Percentiles rank a stretch among this genome's conserved stretches.
phyloP scores from a whole-genome alignment of 2,113 vertebrate species.

The Procapra przewalskii region DNA sequence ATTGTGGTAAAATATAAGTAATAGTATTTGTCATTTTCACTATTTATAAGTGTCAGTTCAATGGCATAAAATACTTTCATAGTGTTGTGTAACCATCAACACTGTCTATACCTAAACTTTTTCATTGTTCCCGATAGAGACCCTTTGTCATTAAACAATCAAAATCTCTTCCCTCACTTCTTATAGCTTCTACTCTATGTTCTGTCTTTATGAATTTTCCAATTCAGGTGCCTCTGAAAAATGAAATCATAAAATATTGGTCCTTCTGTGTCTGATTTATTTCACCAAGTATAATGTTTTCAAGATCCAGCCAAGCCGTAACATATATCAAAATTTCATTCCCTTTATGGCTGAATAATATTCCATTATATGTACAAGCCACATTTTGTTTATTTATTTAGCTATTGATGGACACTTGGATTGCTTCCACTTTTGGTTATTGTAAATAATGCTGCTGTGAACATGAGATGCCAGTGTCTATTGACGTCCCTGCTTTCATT shows the following conservation, averaged over 20 bases:
- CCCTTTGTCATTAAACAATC: background rate
- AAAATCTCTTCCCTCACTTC: background rate
- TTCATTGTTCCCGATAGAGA: background rate
- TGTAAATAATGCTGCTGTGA: background rate
- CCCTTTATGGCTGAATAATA: background rate
- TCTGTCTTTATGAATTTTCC: background rate
- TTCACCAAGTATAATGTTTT: background rate
- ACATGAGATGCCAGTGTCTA: rapidly evolving
- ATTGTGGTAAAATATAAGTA: slow-evolving; percentile 20
- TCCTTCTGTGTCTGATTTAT: background rate
- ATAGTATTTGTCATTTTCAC: background rate
- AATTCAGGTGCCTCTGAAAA: background rate
- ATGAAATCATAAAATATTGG: too few relatives aligned
- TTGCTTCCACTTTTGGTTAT: background rate
- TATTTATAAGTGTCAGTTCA: background rate
- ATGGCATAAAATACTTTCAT: too few relatives aligned
- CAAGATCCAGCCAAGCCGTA: background rate
- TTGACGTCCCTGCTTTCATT: background rate
- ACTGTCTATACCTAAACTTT: background rate
- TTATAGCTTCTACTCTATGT: background rate
- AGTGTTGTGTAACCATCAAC: background rate
- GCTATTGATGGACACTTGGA: too few relatives aligned
- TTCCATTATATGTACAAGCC: rapidly evolving
- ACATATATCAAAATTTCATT: background rate
- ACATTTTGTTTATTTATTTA: background rate